Evolutionary conservation across 1,140 invertebrate species (phyloP).

Genomic region (Diorhabda sublineata): DNA sequence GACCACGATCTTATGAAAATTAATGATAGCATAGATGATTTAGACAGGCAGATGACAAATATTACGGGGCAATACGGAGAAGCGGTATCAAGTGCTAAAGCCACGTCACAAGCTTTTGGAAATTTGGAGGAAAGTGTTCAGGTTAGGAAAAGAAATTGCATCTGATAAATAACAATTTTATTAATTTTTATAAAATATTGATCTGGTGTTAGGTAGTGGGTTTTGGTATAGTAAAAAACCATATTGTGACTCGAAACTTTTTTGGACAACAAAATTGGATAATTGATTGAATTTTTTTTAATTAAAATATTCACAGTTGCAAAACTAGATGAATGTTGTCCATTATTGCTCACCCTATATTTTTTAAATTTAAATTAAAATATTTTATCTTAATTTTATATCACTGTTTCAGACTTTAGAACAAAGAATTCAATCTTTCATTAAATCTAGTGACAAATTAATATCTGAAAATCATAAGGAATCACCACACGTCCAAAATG

Average conservation of each 20-base stretch:
- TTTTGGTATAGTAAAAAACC: no score
- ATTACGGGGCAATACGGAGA: conserved; percentile 69
- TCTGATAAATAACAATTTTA: no score
- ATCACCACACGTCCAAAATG: conserved; percentile 56
- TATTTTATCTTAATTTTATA: background rate
- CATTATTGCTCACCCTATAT: no score
- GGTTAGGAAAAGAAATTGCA: conserved; percentile 50
- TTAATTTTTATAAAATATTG: no score
- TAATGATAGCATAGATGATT: conserved; percentile 64
- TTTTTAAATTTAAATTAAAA: background rate
- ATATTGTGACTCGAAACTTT: no score
- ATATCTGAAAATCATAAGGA: conserved; percentile 56
- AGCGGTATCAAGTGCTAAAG: conserved; percentile 63
- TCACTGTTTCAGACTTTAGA: conserved; percentile 59
- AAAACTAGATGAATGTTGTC: no score
- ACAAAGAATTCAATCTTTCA: conserved; percentile 68
- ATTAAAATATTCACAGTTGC: no score
- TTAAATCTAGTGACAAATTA: conserved; percentile 65
- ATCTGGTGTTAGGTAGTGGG: no score
- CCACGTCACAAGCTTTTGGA: conserved; percentile 66
- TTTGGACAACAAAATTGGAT: no score
- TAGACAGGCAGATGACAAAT: conserved; percentile 59
- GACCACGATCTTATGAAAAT: conserved; percentile 69
- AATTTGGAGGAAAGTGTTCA: conserved; percentile 78
- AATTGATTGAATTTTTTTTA: no score